Base-by-base conservation (phyloP, 2,113 vertebrate species). In the Prionailurus viverrinus region DNA sequence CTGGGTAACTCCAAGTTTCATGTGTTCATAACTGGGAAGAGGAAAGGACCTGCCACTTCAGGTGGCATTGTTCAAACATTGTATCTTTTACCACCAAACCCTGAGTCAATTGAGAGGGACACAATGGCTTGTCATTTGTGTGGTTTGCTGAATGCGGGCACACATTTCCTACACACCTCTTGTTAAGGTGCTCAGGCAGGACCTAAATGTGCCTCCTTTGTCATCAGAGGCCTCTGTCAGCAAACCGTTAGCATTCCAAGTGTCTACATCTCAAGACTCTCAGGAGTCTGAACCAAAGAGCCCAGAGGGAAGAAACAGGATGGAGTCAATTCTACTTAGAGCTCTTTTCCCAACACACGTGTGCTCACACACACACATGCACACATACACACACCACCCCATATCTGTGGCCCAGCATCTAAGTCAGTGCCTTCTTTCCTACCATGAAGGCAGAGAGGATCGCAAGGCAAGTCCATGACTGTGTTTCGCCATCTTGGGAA, bases 401-500 rank as follows among this genome's bases (percentile, higher is more conserved):
- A 45, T 27, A 53, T 10, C 31, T 33, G 31, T 55, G 73, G 15
- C 11, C 53, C 14, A 25, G 13, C 23, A 16, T 92, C 41, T 55
- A n/a, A 55, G 41, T 2, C 1, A 3, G 16, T 58, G 63, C 12
- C 27, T 45, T 90, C 13, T 86, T n/a, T 76, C 93, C 31, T 97
- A 98, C 98, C 94, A 16, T 3, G 94, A 65, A 39, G 94, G 94
- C 55, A 98, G 36, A 96, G 68, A 91, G 95, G 96, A 95, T 96
- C 85, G 71, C 2, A 98, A 79, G 29, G 97, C 66, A 31, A 98
- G 61, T 33, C 95, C 96, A 0, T 99, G 98, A 68, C 14, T 98
- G 63, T 99, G 99, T 80, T 98, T 98, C 33, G 97, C 93, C 99
- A 99, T 99, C 97, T 99, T 99, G 66, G 99, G 99, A 63, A 93